Conservation (phyloP, 2,888 invertebrate species). For the Anarsia innoxiella region DNA sequence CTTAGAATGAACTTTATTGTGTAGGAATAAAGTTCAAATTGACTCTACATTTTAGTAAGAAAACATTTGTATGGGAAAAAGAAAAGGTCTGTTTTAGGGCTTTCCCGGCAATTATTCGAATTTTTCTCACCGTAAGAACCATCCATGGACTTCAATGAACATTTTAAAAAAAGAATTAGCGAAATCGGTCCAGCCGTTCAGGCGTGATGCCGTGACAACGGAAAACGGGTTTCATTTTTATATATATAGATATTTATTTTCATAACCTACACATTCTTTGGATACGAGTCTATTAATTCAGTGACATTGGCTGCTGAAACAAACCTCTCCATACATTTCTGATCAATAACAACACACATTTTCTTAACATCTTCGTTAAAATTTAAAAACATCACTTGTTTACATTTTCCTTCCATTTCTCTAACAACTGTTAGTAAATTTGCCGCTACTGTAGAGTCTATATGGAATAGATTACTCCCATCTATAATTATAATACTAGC, state of each 20-base stretch:
- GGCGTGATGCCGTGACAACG: not conserved
- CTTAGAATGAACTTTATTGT: no score
- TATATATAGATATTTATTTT: not conserved
- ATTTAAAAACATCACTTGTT: constrained; percentile 43
- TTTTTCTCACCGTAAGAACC: not conserved
- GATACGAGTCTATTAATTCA: constrained; percentile 14
- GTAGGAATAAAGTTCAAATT: no score
- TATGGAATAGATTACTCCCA: constrained; percentile 40
- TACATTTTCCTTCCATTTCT: constrained; percentile 43
- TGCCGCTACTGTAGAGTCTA: constrained; percentile 55
- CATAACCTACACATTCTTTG: not conserved
- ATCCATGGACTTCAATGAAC: not conserved
- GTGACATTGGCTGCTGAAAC: constrained; percentile 18
- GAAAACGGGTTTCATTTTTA: not conserved
- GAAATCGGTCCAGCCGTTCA: not conserved
- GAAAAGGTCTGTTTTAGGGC: no score
- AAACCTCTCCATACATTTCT: constrained; percentile 25
- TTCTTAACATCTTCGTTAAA: constrained; percentile 30
- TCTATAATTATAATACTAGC: constrained; percentile 39
- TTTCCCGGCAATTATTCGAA: no score
- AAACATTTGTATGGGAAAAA: no score
- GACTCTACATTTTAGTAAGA: no score
- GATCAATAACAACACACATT: constrained; percentile 27
- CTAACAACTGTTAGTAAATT: constrained; percentile 48
- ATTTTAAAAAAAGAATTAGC: not conserved